phyloP scores from a whole-genome alignment of 2,888 invertebrate species.

The Tachina lurida region DNA sequence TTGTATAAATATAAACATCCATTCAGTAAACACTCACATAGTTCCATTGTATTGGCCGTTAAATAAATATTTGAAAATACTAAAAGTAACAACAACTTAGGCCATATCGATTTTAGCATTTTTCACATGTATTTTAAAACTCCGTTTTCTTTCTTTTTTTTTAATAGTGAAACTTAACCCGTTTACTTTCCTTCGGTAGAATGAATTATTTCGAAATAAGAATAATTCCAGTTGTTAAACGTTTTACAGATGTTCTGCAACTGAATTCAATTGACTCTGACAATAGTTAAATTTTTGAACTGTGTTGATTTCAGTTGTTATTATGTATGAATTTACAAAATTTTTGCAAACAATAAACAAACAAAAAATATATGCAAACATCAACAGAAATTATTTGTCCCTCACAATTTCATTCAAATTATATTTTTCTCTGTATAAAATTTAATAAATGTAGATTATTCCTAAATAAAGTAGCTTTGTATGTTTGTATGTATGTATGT shows the following conservation, averaged over 20 bases:
- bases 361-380: slow-evolving; percentile 59
- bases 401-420: slow-evolving; percentile 67
- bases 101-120: slow-evolving; percentile 40
- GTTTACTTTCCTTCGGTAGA: slow-evolving; percentile 14
- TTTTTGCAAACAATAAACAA: slow-evolving; percentile 38
- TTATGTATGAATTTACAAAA: slow-evolving; percentile 26
- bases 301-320: slow-evolving; percentile 54
- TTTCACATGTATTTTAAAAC: slow-evolving; percentile 11
- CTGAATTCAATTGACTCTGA: slow-evolving; percentile 54
- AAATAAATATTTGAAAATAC: slow-evolving; percentile 35
- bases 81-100: slow-evolving; percentile 11
- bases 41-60: slow-evolving; percentile 61
- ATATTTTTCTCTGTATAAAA: slow-evolving; percentile 12
- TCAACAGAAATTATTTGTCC: slow-evolving; percentile 66
- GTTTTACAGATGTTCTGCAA: slow-evolving; percentile 63
- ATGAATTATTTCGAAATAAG: not conserved
- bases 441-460: slow-evolving; percentile 29
- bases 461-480: slow-evolving; percentile 12
- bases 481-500: not conserved
- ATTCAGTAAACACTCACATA: slow-evolving; percentile 60
- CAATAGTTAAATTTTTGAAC: slow-evolving; percentile 42
- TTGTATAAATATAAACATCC: not conserved
- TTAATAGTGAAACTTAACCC: not conserved
- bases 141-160: not conserved
- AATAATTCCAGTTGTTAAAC: slow-evolving; percentile 49